Conservation (phyloP, 2,797 vertebrate genomes). For the Micrastur ruficollis region DNA sequence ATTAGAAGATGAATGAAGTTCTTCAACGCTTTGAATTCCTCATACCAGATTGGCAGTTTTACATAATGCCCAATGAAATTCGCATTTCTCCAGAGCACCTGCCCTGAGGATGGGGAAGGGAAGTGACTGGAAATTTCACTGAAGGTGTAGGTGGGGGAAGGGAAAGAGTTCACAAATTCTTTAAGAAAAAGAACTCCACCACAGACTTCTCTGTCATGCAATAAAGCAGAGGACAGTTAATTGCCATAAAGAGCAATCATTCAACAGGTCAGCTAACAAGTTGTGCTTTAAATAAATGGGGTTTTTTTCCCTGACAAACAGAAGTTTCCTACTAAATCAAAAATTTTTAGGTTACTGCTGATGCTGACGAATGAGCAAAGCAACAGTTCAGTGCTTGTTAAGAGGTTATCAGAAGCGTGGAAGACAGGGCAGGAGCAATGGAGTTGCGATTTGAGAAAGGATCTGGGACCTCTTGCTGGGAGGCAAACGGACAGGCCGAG, state of each 20-base stretch:
- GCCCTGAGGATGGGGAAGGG: background rate
- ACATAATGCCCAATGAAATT: background rate
- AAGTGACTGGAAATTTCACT: background rate
- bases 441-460: background rate
- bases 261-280: background rate
- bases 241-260: background rate
- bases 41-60: background rate
- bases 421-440: background rate
- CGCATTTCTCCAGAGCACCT: background rate
- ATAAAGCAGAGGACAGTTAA: background rate
- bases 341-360: background rate
- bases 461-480: background rate
- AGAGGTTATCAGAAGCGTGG: background rate
- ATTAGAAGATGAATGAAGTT: background rate
- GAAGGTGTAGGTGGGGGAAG: background rate
- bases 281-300: background rate
- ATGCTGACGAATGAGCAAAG: background rate
- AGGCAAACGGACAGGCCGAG: background rate
- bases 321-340: background rate
- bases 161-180: background rate
- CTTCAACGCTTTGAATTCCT: background rate
- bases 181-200: background rate
- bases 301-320: background rate
- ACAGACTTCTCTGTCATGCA: background rate
- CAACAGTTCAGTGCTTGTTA: background rate